Percentiles rank a stretch among this genome's conserved stretches.
phyloP scores from a whole-genome alignment of 1,140 invertebrate species.

The Drosophila guanche region DNA sequence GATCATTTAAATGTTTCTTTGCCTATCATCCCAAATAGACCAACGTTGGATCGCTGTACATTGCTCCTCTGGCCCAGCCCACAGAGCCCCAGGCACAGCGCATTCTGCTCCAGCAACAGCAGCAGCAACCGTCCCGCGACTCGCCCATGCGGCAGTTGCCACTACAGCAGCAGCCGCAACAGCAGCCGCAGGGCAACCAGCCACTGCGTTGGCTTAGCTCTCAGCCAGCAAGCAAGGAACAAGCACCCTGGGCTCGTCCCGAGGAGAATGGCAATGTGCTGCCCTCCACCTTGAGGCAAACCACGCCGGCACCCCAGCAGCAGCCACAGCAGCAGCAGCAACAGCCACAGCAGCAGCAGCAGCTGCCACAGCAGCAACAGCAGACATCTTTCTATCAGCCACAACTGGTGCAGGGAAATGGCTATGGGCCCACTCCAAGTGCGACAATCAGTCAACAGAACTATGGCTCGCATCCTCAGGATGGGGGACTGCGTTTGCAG shows the following conservation, averaged over 20 bases:
- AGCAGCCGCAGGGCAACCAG: constrained; percentile 58
- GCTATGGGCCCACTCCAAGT: constrained; percentile 32
- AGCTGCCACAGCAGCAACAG: constrained; percentile 7
- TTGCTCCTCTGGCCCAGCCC: constrained; percentile 74
- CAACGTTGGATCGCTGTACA: constrained; percentile 80
- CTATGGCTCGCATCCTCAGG: constrained; percentile 61
- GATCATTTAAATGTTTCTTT: background rate
- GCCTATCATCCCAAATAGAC: constrained; percentile 38
- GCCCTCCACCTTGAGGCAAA: constrained; percentile 70
- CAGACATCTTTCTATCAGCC: constrained; percentile 42
- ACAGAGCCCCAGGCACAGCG: constrained; percentile 75
- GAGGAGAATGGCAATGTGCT: constrained; percentile 78
- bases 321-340: constrained; percentile 41
- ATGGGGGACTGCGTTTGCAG: constrained; percentile 71
- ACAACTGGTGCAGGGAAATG: constrained; percentile 55
- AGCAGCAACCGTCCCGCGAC: constrained; percentile 59
- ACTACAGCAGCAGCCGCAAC: constrained; percentile 48
- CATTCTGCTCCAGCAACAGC: constrained; percentile 71
- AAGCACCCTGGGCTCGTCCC: constrained; percentile 77
- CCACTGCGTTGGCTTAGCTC: constrained; percentile 72
- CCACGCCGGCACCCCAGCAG: constrained; percentile 43
- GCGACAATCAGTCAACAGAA: constrained; percentile 55
- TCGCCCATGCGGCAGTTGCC: constrained; percentile 71
- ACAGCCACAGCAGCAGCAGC: constrained; percentile 25
- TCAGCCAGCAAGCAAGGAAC: constrained; percentile 68